Conservation (phyloP, 2,113 vertebrate genomes). For the Poeciliopsis occidentalis region DNA sequence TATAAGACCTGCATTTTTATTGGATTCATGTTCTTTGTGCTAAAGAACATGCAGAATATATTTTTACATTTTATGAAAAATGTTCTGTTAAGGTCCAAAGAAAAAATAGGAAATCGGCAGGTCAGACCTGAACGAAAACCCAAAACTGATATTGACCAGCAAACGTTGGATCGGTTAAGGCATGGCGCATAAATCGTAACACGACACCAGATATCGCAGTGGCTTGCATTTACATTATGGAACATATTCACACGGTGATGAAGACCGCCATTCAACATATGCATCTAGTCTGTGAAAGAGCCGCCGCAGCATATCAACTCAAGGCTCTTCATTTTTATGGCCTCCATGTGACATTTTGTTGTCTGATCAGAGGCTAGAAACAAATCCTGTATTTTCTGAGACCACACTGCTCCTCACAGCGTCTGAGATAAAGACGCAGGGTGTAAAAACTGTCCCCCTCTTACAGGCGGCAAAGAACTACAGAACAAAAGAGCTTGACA, state of each 20-base stretch:
- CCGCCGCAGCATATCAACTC: neutral
- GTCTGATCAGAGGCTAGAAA: neutral
- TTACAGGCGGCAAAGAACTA: neutral
- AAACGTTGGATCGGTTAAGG: no score
- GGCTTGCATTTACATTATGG: neutral
- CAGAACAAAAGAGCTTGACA: neutral
- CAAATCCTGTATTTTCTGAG: neutral
- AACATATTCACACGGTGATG: neutral
- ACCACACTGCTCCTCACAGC: neutral
- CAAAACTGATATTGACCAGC: no score
- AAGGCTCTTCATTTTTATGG: conserved; percentile 1
- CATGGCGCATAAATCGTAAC: neutral
- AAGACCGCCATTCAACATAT: neutral
- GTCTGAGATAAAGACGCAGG: neutral
- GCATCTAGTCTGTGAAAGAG: neutral
- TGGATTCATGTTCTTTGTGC: no score
- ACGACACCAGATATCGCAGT: neutral
- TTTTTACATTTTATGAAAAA: no score
- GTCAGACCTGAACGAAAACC: no score
- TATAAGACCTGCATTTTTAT: no score
- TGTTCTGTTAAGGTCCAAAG: no score
- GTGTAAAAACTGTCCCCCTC: neutral
- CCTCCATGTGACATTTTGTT: neutral
- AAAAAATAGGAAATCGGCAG: no score
- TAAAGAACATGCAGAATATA: no score